These are phyloP conservation scores for Cephus sareptanus DNA, from an alignment of 2,888 invertebrate species.

Conservation along the genomic window DNA sequence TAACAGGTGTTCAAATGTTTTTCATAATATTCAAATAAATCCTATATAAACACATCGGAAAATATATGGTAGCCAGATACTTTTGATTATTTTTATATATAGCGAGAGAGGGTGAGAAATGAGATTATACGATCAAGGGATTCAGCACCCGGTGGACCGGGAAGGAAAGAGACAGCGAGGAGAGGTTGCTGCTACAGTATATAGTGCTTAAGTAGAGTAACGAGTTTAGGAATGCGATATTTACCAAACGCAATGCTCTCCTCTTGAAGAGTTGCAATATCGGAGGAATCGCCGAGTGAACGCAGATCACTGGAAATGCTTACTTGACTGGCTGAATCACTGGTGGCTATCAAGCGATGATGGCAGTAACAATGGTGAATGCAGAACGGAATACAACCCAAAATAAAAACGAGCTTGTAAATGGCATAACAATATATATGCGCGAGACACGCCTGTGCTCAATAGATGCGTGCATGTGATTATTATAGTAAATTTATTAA, in stretches of 20 bases:
- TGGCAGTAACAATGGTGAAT: constrained; percentile 31
- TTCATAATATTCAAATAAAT: neutral
- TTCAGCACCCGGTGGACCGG: too few species aligned
- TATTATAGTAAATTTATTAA: neutral
- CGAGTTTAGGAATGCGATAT: constrained; percentile 38
- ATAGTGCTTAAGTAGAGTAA: neutral
- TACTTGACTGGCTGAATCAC: constrained; percentile 65
- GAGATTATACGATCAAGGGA: too few species aligned
- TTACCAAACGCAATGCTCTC: constrained; percentile 64
- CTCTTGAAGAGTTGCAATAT: constrained; percentile 64
- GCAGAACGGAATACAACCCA: constrained; percentile 55
- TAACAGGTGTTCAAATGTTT: constrained; percentile 32
- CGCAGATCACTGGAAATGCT: constrained; percentile 66
- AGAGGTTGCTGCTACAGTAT: neutral
- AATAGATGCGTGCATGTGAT: neutral
- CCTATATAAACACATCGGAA: neutral
- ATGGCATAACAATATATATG: neutral
- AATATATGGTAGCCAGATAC: too few species aligned
- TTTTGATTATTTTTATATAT: neutral
- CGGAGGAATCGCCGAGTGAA: constrained; percentile 63
- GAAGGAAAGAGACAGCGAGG: neutral
- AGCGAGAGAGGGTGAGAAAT: too few species aligned
- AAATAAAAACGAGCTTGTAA: constrained; percentile 16
- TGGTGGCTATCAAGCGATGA: constrained; percentile 63
- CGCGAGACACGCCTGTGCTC: neutral